A percentile compares a stretch with the other conserved stretches of the same genome.
These are phyloP conservation scores for Dilophus febrilis DNA, from an alignment of 2,888 invertebrate genomes.

Conservation along the genomic window DNA sequence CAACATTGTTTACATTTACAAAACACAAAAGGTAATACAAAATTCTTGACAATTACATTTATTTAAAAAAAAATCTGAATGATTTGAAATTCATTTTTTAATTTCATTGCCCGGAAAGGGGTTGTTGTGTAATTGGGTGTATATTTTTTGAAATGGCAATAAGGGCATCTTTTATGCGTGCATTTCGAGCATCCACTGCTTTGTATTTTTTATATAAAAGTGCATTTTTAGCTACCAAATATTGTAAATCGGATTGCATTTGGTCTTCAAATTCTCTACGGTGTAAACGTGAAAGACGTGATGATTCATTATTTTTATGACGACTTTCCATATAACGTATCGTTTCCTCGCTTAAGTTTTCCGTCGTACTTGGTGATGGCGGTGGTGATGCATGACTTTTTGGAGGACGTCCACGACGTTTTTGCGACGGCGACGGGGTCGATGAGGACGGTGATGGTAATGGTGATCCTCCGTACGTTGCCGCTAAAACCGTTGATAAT, in stretches of 20 bases:
- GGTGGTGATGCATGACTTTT: not conserved
- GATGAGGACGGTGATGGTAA: not conserved
- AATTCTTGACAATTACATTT: too few species aligned
- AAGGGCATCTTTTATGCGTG: too few species aligned
- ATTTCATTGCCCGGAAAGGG: too few species aligned
- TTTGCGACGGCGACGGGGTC: not conserved
- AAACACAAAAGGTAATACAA: too few species aligned
- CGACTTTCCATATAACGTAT: slow-evolving; percentile 47
- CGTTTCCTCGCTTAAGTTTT: slow-evolving; percentile 28
- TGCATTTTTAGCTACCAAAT: not conserved
- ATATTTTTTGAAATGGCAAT: too few species aligned
- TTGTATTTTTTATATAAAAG: not conserved
- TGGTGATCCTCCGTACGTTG: not conserved
- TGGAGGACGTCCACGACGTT: slow-evolving; percentile 8
- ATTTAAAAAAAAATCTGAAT: too few species aligned
- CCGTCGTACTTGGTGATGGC: slow-evolving; percentile 4
- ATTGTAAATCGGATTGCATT: not conserved
- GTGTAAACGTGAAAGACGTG: slow-evolving; percentile 53
- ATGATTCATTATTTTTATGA: slow-evolving; percentile 65
- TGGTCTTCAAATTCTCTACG: slow-evolving; percentile 39
- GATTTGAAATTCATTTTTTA: too few species aligned
- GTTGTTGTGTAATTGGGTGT: too few species aligned
- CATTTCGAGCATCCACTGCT: not conserved
- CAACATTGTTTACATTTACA: too few species aligned
- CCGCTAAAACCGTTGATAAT: too few species aligned